Evolutionary conservation across 2,888 invertebrate species (phyloP).

Genomic region (Digitonthophagus gazella): DNA sequence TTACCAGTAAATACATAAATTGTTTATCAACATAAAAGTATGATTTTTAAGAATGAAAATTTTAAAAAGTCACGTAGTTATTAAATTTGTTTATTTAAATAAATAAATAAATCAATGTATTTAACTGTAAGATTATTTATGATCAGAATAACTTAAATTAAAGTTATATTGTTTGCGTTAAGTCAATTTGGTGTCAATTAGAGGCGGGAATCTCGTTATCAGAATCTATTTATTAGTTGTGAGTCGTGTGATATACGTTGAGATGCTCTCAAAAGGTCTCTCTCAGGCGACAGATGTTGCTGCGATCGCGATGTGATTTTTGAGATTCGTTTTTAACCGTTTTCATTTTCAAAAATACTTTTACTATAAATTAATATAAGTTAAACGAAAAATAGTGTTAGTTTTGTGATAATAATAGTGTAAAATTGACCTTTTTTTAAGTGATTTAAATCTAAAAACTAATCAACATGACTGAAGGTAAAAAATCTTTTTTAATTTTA

Average conservation of each 20-base stretch:
- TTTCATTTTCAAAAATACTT: neutral
- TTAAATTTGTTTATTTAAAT: no score
- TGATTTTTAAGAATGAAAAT: no score
- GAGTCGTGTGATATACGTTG: neutral
- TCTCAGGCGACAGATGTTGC: neutral
- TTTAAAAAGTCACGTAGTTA: no score
- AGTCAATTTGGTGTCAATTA: neutral
- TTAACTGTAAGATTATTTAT: no score
- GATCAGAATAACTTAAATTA: no score
- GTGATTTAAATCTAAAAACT: no score
- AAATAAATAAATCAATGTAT: no score
- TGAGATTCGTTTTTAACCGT: neutral
- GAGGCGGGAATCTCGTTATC: neutral
- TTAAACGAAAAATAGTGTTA: no score
- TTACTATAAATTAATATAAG: no score
- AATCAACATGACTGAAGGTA: slow-evolving; percentile 4
- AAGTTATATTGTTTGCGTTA: neutral
- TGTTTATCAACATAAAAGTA: no score
- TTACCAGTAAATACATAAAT: no score
- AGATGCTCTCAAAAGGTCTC: neutral
- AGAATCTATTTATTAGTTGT: neutral
- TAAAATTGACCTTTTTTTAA: no score
- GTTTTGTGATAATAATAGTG: neutral
- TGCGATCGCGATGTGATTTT: neutral
- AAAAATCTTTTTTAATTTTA: slow-evolving; percentile 4